These are phyloP conservation scores for Cheilinus undulatus DNA, from an alignment of 2,113 vertebrate species.

Conservation along the genomic window DNA sequence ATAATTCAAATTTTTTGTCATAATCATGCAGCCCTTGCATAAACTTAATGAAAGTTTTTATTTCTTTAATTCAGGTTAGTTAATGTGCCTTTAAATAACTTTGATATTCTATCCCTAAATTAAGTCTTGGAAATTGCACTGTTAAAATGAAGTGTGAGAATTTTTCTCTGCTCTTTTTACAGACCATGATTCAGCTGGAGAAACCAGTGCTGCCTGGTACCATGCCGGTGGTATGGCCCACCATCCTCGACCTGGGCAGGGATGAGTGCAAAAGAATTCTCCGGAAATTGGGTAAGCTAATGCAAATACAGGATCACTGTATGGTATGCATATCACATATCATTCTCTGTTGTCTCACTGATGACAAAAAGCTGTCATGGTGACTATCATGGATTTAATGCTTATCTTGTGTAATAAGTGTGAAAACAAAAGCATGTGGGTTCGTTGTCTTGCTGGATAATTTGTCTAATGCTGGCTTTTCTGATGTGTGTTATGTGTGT, in stretches of 20 bases:
- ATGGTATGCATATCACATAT: too few relatives aligned
- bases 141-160: neutral
- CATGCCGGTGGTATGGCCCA: slow-evolving; percentile 99
- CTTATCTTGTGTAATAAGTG: neutral
- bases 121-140: neutral
- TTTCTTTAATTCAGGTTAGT: too few relatives aligned
- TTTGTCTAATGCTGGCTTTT: too few relatives aligned
- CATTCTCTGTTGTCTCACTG: too few relatives aligned
- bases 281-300: slow-evolving; percentile 91
- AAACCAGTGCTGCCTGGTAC: slow-evolving; percentile 82
- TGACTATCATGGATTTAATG: neutral
- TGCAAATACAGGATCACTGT: neutral
- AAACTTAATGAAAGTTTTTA: too few relatives aligned
- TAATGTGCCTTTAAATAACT: too few relatives aligned
- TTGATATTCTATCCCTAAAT: too few relatives aligned
- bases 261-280: slow-evolving; percentile 99
- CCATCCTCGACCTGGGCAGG: slow-evolving; percentile 96
- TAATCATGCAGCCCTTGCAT: too few relatives aligned
- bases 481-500: slow-evolving; percentile 20
- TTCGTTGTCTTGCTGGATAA: too few relatives aligned
- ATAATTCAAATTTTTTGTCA: too few relatives aligned
- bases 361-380: neutral
- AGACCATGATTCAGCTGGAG: slow-evolving; percentile 88
- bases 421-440: too few relatives aligned
- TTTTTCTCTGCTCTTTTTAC: neutral